Conservation (phyloP, 1,140 invertebrate species). For the Drosophila micromelanica region DNA sequence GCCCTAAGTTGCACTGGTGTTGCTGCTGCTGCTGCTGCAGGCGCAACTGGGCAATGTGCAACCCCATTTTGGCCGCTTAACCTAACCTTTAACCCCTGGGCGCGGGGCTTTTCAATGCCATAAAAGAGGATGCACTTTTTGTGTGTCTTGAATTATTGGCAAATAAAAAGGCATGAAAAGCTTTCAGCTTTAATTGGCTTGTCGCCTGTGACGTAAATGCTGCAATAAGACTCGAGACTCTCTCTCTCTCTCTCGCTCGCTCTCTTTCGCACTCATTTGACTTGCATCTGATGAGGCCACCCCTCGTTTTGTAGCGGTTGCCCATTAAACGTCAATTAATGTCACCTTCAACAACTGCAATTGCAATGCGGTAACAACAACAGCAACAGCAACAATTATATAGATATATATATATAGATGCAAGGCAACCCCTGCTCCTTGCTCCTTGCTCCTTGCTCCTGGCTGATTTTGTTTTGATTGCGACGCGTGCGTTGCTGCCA, state of each 20-base stretch:
- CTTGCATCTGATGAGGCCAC: background rate
- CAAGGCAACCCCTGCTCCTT: slow-evolving; percentile 20
- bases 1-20: background rate
- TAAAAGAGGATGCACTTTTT: slow-evolving; percentile 63
- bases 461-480: slow-evolving; percentile 69
- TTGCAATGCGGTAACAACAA: slow-evolving; percentile 32
- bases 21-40: background rate
- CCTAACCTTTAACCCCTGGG: slow-evolving; percentile 51
- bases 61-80: slow-evolving; percentile 28
- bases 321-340: slow-evolving; percentile 80
- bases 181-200: slow-evolving; percentile 72
- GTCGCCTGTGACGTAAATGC: slow-evolving; percentile 16
- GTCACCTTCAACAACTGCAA: slow-evolving; percentile 77
- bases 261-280: background rate
- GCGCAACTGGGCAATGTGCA: slow-evolving; percentile 19
- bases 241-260: background rate
- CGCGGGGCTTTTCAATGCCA: slow-evolving; percentile 2
- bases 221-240: slow-evolving; percentile 1
- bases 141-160: slow-evolving; percentile 53
- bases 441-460: slow-evolving; percentile 4
- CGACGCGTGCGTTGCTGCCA: slow-evolving; percentile 55
- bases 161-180: slow-evolving; percentile 61
- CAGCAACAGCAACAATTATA: slow-evolving; percentile 2
- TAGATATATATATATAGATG: too few species aligned
- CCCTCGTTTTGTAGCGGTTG: slow-evolving; percentile 21